Percentiles rank a stretch among this genome's conserved stretches.
Evolutionary conservation across 2,113 vertebrate genomes (phyloP).

Genomic region (Apeltes quadracus): DNA sequence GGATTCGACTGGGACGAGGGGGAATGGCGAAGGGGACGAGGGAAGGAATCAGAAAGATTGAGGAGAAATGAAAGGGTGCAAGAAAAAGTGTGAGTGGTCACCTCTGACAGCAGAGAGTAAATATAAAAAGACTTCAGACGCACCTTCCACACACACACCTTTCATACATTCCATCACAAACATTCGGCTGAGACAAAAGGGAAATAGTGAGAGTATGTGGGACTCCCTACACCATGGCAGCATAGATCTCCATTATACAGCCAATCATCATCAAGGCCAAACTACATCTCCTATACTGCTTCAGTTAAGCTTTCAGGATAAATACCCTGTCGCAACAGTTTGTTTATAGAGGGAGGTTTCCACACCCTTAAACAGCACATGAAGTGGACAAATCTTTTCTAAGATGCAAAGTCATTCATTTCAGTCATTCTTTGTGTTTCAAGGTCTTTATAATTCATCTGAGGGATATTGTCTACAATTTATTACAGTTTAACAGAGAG

Average conservation of each 20-base stretch:
- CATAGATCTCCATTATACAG: conserved; percentile 46
- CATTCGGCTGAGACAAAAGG: conserved; percentile 48
- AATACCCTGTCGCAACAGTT: background rate
- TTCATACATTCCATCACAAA: conserved; percentile 46
- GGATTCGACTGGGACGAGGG: conserved; percentile 28
- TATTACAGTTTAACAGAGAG: background rate
- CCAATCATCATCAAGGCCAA: conserved; percentile 49
- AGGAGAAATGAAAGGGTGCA: background rate
- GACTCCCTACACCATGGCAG: conserved; percentile 30
- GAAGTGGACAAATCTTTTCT: conserved; percentile 3
- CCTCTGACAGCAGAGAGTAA: conserved; percentile 55
- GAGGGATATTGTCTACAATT: background rate
- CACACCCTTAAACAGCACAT: background rate
- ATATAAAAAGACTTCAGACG: conserved; percentile 60
- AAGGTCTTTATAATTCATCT: background rate
- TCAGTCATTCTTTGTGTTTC: background rate
- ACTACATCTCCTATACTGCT: conserved; percentile 27
- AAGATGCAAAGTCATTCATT: background rate
- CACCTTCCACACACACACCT: conserved; percentile 51
- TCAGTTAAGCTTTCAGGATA: background rate
- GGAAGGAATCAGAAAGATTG: conserved; percentile 18
- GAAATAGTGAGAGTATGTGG: conserved; percentile 55
- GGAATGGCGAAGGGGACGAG: conserved; percentile 10
- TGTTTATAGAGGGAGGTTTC: conserved; percentile 1
- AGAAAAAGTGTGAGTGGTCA: conserved; percentile 39